Evolutionary conservation across 2,113 vertebrate species (phyloP), one percentile per base, ranked within the genome.

Genomic region (Tyrannus savana): DNA sequence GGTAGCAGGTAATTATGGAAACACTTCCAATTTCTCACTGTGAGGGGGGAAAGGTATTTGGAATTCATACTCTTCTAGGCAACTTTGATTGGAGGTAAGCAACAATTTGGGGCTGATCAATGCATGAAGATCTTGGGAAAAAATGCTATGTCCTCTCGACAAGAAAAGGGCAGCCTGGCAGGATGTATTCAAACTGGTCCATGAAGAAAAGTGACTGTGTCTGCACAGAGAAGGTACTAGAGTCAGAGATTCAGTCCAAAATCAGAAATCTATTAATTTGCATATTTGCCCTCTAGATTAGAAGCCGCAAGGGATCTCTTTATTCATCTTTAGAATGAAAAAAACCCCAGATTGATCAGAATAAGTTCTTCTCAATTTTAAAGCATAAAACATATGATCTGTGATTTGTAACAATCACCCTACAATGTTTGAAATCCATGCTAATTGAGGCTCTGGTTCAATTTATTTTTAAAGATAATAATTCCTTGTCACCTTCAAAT

Each of bases 61-160:
- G 87, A 97, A 90, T 95, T 95, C 82, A 27, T 73, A 50, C 19
- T 55, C 21, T 52, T 74, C 19, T 25, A 78, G 41, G 60, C 56
- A 67, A 18, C 30, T n/a, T 42, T 50, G 67, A 59, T 8, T 63
- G 25, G 22, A 27, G 4, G 7, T 41, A 67, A 59, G 22, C 9
- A 75, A 71, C 71, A 4, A 55, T 39, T 85, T 64, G 27, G 6
- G 67, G 37, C 22, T 91, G 46, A 89, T 69, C 13, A 73, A 30
- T 19, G 24, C 3, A 33, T 37, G 13, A 81, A 71, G 22, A 28
- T 35, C 17, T 22, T 35, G 35, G 39, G 18, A 11, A 82, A 79
- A 94, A 91, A 53, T 42, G 5, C 42, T 7, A 69, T 64, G 24
- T 52, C 52, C 37, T 75, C 25, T 62, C 37, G 49, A 49, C 17